A percentile compares a stretch with the other conserved stretches of the same genome.
Evolutionary conservation across 2,888 invertebrate genomes (phyloP).

Genomic region (Cantharis flavilabris): DNA sequence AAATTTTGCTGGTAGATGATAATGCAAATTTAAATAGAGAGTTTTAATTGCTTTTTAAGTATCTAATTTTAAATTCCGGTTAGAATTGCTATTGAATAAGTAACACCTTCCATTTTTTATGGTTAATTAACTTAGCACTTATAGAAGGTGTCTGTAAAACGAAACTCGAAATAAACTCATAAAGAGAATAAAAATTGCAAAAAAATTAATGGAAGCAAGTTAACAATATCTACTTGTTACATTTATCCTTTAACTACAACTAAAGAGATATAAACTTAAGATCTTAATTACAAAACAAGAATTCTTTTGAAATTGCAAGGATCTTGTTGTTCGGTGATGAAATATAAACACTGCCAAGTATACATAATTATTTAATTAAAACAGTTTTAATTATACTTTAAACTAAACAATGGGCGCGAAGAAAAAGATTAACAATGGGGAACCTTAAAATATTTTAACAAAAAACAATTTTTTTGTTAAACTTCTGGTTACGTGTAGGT

Average conservation of each 20-base stretch:
- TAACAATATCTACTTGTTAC: neutral
- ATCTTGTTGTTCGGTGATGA: neutral
- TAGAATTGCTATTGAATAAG: conserved; percentile 14
- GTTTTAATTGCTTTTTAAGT: conserved; percentile 16
- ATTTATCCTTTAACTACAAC: neutral
- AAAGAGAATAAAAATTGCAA: neutral
- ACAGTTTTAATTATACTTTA: neutral
- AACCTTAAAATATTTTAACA: too few species aligned
- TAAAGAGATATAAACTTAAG: neutral
- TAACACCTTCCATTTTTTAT: conserved; percentile 9
- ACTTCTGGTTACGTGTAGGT: too few species aligned
- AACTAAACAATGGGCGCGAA: neutral
- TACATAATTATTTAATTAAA: neutral
- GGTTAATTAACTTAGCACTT: neutral
- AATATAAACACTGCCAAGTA: neutral
- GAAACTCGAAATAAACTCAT: neutral
- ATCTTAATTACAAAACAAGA: neutral
- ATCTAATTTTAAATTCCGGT: conserved; percentile 9
- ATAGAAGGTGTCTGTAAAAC: too few species aligned
- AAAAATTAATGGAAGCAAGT: neutral
- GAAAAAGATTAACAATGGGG: too few species aligned
- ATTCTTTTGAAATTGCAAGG: neutral
- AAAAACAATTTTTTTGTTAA: too few species aligned
- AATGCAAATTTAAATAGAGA: conserved; percentile 14
- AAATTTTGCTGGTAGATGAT: neutral